phyloP scores from a whole-genome alignment of 2,888 invertebrate genomes.

The Lydus trimaculatus region DNA sequence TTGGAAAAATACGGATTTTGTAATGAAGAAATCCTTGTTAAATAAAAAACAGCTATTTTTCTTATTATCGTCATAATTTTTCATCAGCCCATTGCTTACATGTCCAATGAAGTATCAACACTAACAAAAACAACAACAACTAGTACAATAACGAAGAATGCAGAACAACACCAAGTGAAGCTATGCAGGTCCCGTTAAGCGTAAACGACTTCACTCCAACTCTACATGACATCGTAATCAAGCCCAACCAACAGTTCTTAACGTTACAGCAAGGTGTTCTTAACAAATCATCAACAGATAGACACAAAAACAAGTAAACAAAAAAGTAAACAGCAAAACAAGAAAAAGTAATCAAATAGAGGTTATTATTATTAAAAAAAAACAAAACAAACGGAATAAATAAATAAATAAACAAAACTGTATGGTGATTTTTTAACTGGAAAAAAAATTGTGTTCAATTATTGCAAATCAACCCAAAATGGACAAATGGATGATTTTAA shows the following conservation, averaged over 20 bases:
- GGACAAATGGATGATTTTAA: background rate
- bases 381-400: too few species aligned
- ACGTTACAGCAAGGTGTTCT: constrained; percentile 33
- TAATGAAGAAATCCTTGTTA: background rate
- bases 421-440: background rate
- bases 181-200: constrained; percentile 50
- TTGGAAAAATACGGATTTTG: background rate
- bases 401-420: background rate
- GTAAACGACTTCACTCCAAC: constrained; percentile 41
- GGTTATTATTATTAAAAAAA: background rate
- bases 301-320: background rate
- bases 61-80: background rate
- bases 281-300: constrained; percentile 8
- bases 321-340: background rate
- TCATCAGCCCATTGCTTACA: background rate
- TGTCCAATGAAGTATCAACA: background rate
- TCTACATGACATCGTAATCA: constrained; percentile 42
- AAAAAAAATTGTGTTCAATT: constrained; percentile 2
- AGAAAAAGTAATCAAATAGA: background rate
- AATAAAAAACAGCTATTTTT: background rate
- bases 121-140: background rate
- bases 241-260: constrained; percentile 47
- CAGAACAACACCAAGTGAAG: constrained; percentile 37
- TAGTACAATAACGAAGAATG: background rate
- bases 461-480: background rate